Evolutionary conservation across 2,888 invertebrate species (phyloP), one percentile per base, ranked within the genome.

Genomic region (Acrobasis suavella): DNA sequence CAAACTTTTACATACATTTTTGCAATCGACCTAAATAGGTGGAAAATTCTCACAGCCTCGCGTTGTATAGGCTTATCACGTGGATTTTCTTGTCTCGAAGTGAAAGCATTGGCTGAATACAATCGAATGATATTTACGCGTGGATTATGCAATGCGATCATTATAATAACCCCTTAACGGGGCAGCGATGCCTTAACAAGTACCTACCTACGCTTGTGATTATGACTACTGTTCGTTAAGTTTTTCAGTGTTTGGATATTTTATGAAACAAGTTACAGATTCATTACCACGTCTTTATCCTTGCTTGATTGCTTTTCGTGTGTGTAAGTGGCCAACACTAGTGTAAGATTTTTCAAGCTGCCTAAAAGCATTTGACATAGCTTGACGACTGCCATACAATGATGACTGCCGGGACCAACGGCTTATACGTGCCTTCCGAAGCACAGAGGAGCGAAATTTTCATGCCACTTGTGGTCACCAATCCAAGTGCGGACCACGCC

Each of bases 121-220:
- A 89, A 87, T 88, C 88, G 83, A 84, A 89, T 86, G 86, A 89
- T 87, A 88, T 86, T 85, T 87, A 86, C 83, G 82, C 76, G 74
- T 71, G 78, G 74, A 74, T 91, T 90, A 83, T 71, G 82, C 79
- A 90, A 91, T 78, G 69, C 75, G 78, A 85, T 86, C 82, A 82
- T 83, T 81, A 81, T 80, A 73, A 81, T 78, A 77, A 72, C 76
- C 67, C 68, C 76, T 79, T 78, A 78, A 72, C 68, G 68, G 65
- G 59, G 64, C 38, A 10, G 49, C 49, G 51, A 56, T 12, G 52
- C 14, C 9, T 39, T 38, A 10, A 16, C 55, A 16, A 38, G 39
- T 42, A 22, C 2, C 14, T 46, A 7, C 32, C 32, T 32, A 14
- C 14, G 14, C 46, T 46, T 46, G 12, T 32, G 32, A 32, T 46